These are phyloP conservation scores for Cinclus cinclus DNA, from an alignment of 2,113 vertebrate species.

Conservation along the genomic window DNA sequence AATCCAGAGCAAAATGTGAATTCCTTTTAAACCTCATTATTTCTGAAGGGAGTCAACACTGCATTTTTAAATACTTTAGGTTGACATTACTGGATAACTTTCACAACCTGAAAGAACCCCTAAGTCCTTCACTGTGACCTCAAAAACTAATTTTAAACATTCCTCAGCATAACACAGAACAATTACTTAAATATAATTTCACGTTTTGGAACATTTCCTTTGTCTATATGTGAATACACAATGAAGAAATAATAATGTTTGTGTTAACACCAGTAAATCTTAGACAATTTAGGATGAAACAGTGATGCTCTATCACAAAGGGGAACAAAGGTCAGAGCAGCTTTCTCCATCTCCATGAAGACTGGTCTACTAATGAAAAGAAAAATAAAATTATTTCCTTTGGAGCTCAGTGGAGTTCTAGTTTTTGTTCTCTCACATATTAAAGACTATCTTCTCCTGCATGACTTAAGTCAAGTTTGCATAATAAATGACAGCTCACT, in stretches of 20 bases:
- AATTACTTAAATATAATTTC: neutral
- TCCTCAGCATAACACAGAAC: neutral
- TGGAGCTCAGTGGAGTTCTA: neutral
- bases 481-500: slow-evolving; percentile 9
- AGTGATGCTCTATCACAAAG: neutral
- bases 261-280: neutral
- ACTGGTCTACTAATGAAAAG: neutral
- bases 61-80: neutral
- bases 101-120: neutral
- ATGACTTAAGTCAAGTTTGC: neutral
- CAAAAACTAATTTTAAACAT: neutral
- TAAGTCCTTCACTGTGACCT: neutral
- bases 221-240: neutral
- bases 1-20: neutral
- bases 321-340: slow-evolving; percentile 31
- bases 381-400: neutral
- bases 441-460: neutral
- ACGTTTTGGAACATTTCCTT: neutral
- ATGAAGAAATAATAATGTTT: neutral
- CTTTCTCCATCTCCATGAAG: slow-evolving; percentile 5
- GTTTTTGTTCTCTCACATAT: slow-evolving; percentile 4
- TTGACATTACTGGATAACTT: neutral
- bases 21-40: neutral
- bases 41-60: neutral
- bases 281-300: neutral